A percentile compares a stretch with the other conserved stretches of the same genome.
These are phyloP conservation scores for Agrochola litura DNA, from an alignment of 2,888 invertebrate species.

Conservation along the genomic window DNA sequence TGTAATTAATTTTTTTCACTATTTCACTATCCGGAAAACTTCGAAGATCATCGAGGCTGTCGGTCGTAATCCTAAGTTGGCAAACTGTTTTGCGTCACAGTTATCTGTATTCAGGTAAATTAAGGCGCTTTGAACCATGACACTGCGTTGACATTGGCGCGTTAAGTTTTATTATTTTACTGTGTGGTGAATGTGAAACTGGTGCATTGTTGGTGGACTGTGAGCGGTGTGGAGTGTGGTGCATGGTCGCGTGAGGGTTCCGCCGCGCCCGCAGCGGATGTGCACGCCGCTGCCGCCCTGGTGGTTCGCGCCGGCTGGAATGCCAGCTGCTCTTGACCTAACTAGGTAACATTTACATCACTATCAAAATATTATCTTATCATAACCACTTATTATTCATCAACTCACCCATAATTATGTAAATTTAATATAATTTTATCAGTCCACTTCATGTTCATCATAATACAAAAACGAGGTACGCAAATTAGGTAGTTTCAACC, in stretches of 20 bases:
- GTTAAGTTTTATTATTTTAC: slow-evolving; percentile 67
- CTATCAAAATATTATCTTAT: slow-evolving; percentile 36
- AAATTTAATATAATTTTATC: slow-evolving; percentile 31
- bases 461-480: slow-evolving; percentile 44
- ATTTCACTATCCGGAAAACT: slow-evolving; percentile 79
- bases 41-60: slow-evolving; percentile 72
- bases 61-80: slow-evolving; percentile 77
- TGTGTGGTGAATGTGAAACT: slow-evolving; percentile 83
- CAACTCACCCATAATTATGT: slow-evolving; percentile 42
- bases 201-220: slow-evolving; percentile 70
- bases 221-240: slow-evolving; percentile 67
- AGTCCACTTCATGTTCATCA: slow-evolving; percentile 22
- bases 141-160: slow-evolving; percentile 84
- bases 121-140: slow-evolving; percentile 84
- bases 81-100: slow-evolving; percentile 82
- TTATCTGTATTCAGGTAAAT: slow-evolving; percentile 84
- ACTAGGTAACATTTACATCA: slow-evolving; percentile 82
- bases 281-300: slow-evolving; percentile 87
- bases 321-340: slow-evolving; percentile 90
- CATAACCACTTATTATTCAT: slow-evolving; percentile 39
- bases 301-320: slow-evolving; percentile 88
- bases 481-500: slow-evolving; percentile 56
- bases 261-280: slow-evolving; percentile 84
- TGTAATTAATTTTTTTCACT: slow-evolving; percentile 76
- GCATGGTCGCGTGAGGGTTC: slow-evolving; percentile 75